These are phyloP conservation scores for Drosophila imparisetae DNA, from an alignment of 2,888 invertebrate genomes.

Conservation along the genomic window DNA sequence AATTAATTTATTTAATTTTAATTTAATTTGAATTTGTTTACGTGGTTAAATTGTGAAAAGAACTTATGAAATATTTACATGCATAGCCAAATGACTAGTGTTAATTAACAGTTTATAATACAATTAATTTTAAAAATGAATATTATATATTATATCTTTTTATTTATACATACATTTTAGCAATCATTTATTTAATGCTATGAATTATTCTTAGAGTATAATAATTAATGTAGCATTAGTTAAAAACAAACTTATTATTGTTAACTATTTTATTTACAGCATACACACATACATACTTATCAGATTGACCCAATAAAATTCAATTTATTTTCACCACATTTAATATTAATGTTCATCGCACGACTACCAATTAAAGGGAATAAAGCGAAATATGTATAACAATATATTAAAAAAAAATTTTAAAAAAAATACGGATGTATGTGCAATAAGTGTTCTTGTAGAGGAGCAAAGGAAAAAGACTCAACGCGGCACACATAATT, in stretches of 20 bases:
- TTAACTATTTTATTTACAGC: background rate
- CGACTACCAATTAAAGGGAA: slow-evolving; percentile 3
- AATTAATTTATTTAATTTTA: background rate
- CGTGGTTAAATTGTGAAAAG: background rate
- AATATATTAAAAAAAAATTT: slow-evolving; percentile 6
- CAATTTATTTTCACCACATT: slow-evolving; percentile 24
- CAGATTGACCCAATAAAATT: slow-evolving; percentile 13
- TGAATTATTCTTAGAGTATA: background rate
- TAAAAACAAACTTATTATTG: background rate
- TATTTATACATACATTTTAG: background rate
- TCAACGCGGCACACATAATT: slow-evolving; percentile 53
- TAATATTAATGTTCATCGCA: slow-evolving; percentile 6
- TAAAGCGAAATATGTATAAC: slow-evolving; percentile 1
- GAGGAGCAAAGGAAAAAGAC: slow-evolving; percentile 7
- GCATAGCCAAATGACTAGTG: background rate
- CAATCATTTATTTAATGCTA: background rate
- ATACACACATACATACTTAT: background rate
- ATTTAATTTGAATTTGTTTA: background rate
- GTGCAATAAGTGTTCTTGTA: slow-evolving; percentile 5
- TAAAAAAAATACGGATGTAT: background rate
- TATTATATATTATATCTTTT: background rate
- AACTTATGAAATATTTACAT: background rate
- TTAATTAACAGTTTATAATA: background rate
- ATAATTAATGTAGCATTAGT: background rate
- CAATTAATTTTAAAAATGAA: background rate